phyloP scores from a whole-genome alignment of 2,113 vertebrate genomes.

The Tragulus kanchil region DNA sequence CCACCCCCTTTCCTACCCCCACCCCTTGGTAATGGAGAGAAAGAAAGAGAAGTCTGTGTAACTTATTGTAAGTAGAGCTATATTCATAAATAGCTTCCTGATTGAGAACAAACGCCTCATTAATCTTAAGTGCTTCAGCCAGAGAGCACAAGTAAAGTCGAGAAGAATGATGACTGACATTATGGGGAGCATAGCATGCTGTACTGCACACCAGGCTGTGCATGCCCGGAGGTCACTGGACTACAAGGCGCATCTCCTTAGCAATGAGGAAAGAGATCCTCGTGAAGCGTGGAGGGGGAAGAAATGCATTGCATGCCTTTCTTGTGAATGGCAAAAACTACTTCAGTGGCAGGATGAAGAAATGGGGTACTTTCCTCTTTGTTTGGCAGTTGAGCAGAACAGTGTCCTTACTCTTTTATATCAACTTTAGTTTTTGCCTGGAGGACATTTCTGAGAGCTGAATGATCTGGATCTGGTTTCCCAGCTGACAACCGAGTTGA shows the following conservation, averaged over 20 bases:
- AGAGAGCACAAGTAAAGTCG: slow-evolving; percentile 80
- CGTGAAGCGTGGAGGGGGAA: background rate
- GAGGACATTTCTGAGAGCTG: background rate
- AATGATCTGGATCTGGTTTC: slow-evolving; percentile 49
- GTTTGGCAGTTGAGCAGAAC: background rate
- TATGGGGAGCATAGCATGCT: slow-evolving; percentile 66
- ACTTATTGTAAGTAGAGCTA: slow-evolving; percentile 78
- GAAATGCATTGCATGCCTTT: slow-evolving; percentile 9
- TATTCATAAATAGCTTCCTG: slow-evolving; percentile 83
- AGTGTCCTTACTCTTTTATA: background rate
- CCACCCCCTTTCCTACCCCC: too few relatives aligned
- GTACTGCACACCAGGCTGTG: slow-evolving; percentile 38
- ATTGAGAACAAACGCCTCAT: slow-evolving; percentile 86
- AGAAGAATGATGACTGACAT: slow-evolving; percentile 87
- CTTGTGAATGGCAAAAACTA: slow-evolving; percentile 39
- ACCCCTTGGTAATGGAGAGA: slow-evolving; percentile 22
- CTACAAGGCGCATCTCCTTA: slow-evolving; percentile 35
- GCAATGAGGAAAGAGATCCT: slow-evolving; percentile 51
- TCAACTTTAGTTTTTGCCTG: background rate
- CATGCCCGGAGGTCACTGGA: slow-evolving; percentile 52
- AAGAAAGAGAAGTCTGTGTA: slow-evolving; percentile 70
- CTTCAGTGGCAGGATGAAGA: background rate
- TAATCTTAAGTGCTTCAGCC: slow-evolving; percentile 84
- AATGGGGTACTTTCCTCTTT: too few relatives aligned
- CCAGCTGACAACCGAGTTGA: background rate